These are phyloP conservation scores for Molorchus minor DNA, from an alignment of 2,888 invertebrate species.

Conservation along the genomic window DNA sequence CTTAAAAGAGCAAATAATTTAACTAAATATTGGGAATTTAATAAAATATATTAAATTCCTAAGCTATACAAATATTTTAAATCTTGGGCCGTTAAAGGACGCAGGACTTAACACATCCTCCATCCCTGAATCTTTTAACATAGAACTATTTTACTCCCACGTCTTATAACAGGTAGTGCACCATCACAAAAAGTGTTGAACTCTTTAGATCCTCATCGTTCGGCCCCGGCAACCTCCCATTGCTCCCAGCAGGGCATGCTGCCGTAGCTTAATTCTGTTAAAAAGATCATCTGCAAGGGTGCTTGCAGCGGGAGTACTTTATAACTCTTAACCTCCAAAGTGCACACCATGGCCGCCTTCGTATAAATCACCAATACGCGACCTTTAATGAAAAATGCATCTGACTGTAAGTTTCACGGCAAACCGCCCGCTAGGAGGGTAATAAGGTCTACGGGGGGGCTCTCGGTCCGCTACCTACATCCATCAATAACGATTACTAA, in stretches of 20 bases:
- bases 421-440: slow-evolving; percentile 59
- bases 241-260: slow-evolving; percentile 50
- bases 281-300: slow-evolving; percentile 49
- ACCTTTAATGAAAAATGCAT: slow-evolving; percentile 53
- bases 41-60: no score
- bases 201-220: slow-evolving; percentile 3
- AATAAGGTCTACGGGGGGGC: slow-evolving; percentile 60
- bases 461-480: slow-evolving; percentile 58
- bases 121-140: no score
- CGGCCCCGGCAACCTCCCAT: slow-evolving; percentile 40
- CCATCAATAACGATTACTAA: slow-evolving; percentile 60
- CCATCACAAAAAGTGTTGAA: slow-evolving; percentile 9
- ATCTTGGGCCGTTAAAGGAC: no score
- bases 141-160: not conserved
- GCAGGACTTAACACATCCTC: no score
- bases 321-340: slow-evolving; percentile 41
- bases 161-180: slow-evolving; percentile 10
- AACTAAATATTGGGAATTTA: no score
- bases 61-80: no score
- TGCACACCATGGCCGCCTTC: slow-evolving; percentile 39
- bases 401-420: slow-evolving; percentile 55
- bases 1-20: no score
- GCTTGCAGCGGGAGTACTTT: slow-evolving; percentile 27
- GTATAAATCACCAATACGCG: slow-evolving; percentile 52
- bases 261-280: slow-evolving; percentile 55